Evolutionary conservation across 2,888 invertebrate species (phyloP), one percentile per base, ranked within the genome.

Genomic region (Pseudoips prasinana): DNA sequence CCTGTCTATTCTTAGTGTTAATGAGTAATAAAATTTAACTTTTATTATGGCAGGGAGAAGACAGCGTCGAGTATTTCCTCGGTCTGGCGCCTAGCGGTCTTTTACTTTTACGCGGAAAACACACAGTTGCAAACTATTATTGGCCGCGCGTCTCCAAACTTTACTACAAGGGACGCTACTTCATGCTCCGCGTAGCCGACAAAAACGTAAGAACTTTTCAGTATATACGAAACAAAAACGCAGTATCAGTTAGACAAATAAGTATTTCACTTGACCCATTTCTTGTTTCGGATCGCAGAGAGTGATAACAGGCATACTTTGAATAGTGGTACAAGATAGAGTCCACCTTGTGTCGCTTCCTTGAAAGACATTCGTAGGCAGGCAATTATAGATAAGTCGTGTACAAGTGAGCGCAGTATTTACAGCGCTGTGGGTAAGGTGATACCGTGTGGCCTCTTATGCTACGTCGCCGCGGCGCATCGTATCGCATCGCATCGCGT

Each of bases 131-230:
- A 60, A 98, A 97, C 90, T 98, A 98, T 90, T 98, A 97, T 90
- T 98, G 98, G 98, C 98, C 98, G 48, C 92, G 98, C 69, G 98
- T 98, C 74, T 95, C 96, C 63, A 98, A 98, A 91, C 95, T 98
- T 70, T 97, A 96, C 85, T 96, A 96, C 90, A 98, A 98, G 90
- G 97, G 96, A 66, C 94, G 96, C 73, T 97, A 97, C 89, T 98
- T 98, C 89, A 98, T 98, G 96, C 91, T 98, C 39, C 92, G 96
- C 70, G 98, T 98, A 56, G 95, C 95, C 66, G 98, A 98, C 89
- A 98, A 98, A 91, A 97, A 96, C 89, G 97, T 97, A 91, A 94
- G 93, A 47, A 42, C 33, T 46, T 33, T 39, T 89, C 44, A 38
- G 40, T 31, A 28, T 38, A 29, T 30, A 33, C 42, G 41, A 43